A percentile compares a stretch with the other conserved stretches of the same genome.
Conservation (phyloP, 2,797 vertebrate genomes). For the Fistularia commersonii region DNA sequence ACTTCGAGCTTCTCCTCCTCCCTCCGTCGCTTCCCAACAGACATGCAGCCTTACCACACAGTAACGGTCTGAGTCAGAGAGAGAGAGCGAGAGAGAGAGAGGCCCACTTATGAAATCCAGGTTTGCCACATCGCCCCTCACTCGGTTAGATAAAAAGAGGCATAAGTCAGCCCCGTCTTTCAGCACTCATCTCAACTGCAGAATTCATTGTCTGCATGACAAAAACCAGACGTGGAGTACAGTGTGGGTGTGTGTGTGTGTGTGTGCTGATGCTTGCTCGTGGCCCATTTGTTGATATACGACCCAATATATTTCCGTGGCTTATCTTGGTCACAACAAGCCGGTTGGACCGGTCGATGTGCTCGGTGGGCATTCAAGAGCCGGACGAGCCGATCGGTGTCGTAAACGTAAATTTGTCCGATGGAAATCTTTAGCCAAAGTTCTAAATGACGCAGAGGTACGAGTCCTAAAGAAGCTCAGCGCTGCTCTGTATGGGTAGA, state of each 20-base stretch:
- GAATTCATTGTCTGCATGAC: slow-evolving; percentile 9
- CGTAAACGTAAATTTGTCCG: slow-evolving; percentile 29
- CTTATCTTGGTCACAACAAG: slow-evolving; percentile 45
- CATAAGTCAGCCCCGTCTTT: slow-evolving; percentile 32
- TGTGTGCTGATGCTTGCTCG: slow-evolving; percentile 29
- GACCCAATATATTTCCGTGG: slow-evolving; percentile 46
- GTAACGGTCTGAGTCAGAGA: slow-evolving; percentile 62
- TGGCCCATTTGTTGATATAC: slow-evolving; percentile 47
- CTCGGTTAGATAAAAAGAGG: slow-evolving; percentile 38
- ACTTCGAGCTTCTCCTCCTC: slow-evolving; percentile 40
- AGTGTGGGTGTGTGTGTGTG: slow-evolving; percentile 5
- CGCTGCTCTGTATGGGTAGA: slow-evolving; percentile 67
- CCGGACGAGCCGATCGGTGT: slow-evolving; percentile 21
- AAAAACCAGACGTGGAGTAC: slow-evolving; percentile 23
- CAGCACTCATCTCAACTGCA: slow-evolving; percentile 25
- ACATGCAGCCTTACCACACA: slow-evolving; percentile 64
- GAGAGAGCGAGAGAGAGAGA: no score
- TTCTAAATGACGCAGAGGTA: no score
- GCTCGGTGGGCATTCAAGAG: slow-evolving; percentile 46
- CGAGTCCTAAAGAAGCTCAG: slow-evolving; percentile 63
- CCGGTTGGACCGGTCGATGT: slow-evolving; percentile 24
- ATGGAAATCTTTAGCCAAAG: no score
- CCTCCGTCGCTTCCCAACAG: slow-evolving; percentile 46
- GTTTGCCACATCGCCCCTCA: slow-evolving; percentile 57
- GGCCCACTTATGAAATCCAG: slow-evolving; percentile 63